Percentiles rank a stretch among this genome's conserved stretches.
These are phyloP conservation scores for Martes flavigula DNA, from an alignment of 2,797 vertebrate genomes.

Conservation along the genomic window DNA sequence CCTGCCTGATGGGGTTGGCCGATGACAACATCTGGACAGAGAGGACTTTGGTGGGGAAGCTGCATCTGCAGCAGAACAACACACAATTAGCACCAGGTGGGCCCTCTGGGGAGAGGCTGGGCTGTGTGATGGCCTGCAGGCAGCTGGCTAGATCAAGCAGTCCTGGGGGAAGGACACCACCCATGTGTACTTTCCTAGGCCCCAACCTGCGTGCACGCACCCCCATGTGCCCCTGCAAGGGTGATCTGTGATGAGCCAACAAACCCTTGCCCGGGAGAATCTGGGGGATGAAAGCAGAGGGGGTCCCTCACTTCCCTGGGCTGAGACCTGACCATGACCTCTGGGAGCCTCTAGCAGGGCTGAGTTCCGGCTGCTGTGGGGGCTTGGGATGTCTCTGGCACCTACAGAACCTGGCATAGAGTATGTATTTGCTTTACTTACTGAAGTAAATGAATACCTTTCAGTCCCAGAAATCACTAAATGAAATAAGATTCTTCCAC, in stretches of 20 bases:
- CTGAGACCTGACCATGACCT: neutral
- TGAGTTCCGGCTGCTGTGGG: neutral
- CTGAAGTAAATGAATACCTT: neutral
- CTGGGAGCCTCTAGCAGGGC: too few species aligned
- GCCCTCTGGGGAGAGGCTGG: neutral
- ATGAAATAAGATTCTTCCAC: neutral
- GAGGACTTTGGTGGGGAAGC: neutral
- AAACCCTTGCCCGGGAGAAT: neutral
- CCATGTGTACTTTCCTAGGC: neutral
- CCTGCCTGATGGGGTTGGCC: constrained; percentile 68
- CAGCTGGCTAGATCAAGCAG: neutral
- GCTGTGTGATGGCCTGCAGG: neutral
- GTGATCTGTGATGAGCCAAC: neutral
- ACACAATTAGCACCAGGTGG: neutral
- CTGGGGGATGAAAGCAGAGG: neutral
- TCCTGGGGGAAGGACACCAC: neutral
- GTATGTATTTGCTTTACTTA: neutral
- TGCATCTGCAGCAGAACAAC: neutral
- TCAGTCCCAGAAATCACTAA: neutral
- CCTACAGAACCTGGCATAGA: neutral
- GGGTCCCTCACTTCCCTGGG: neutral
- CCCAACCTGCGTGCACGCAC: accelerated
- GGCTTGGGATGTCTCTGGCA: neutral
- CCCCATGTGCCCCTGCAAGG: neutral
- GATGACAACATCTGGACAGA: constrained; percentile 73